Percentiles rank a stretch among this genome's conserved stretches.
These are phyloP conservation scores for Perognathus longimembris DNA, from an alignment of 2,113 vertebrate genomes.

Conservation along the genomic window DNA sequence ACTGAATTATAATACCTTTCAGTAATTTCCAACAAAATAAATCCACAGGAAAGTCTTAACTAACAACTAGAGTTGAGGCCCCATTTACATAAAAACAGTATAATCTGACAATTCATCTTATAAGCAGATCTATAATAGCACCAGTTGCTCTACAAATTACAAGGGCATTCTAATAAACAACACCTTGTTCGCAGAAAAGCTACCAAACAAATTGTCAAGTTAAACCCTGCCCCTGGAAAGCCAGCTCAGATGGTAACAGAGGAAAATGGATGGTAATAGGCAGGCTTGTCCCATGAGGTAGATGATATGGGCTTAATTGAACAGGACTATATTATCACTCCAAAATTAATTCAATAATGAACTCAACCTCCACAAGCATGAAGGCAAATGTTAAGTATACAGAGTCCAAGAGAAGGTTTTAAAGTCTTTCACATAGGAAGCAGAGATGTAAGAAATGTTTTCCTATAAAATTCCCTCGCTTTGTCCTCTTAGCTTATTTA, in stretches of 20 bases:
- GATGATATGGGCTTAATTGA: not conserved
- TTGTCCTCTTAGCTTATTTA: not conserved
- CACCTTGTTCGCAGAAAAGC: not conserved
- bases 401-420: not conserved
- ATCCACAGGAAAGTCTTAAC: slow-evolving; percentile 30
- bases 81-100: slow-evolving; percentile 46
- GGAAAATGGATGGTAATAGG: not conserved
- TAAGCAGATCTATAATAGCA: slow-evolving; percentile 54
- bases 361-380: not conserved
- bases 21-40: slow-evolving; percentile 63
- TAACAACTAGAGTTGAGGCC: slow-evolving; percentile 36
- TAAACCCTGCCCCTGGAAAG: not conserved
- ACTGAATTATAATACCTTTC: slow-evolving; percentile 39
- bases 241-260: not conserved
- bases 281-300: not conserved
- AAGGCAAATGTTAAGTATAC: not conserved
- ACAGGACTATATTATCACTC: not conserved
- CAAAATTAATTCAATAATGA: not conserved
- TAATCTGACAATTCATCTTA: slow-evolving; percentile 41
- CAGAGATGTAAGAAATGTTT: not conserved
- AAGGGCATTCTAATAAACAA: slow-evolving; percentile 18
- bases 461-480: not conserved
- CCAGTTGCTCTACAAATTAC: slow-evolving; percentile 36
- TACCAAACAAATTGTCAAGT: not conserved
- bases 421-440: not conserved